Percentiles rank a stretch among this genome's conserved stretches.
phyloP scores from a whole-genome alignment of 2,888 invertebrate species.

The Callimorpha dominula region DNA sequence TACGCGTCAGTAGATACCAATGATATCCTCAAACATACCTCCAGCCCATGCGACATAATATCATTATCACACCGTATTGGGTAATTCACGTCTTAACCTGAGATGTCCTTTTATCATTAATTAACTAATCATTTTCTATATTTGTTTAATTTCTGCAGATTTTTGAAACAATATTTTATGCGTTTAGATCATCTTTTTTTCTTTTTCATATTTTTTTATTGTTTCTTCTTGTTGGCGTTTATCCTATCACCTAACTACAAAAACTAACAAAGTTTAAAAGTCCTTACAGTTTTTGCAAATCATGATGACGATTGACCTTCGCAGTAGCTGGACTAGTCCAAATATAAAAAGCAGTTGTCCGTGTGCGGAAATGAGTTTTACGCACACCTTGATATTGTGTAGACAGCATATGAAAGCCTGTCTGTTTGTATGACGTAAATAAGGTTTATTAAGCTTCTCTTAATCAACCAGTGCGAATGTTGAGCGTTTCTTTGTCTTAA shows the following conservation, averaged over 20 bases:
- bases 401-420: not conserved
- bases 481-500: not conserved
- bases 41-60: too few species aligned
- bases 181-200: not conserved
- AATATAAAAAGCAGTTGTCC: constrained; percentile 9
- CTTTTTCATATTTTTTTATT: not conserved
- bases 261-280: constrained; percentile 16
- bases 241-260: not conserved
- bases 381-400: constrained; percentile 9
- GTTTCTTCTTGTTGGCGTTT: not conserved
- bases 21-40: too few species aligned
- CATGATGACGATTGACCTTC: constrained; percentile 8
- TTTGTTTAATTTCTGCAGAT: not conserved
- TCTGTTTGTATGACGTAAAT: constrained; percentile 2
- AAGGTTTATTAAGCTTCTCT: not conserved
- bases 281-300: constrained; percentile 42
- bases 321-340: constrained; percentile 2
- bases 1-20: too few species aligned
- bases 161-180: not conserved
- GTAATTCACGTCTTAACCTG: too few species aligned
- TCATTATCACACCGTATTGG: too few species aligned
- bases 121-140: not conserved
- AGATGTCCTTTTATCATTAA: too few species aligned
- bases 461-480: not conserved
- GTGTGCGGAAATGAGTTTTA: constrained; percentile 26